phyloP scores from a whole-genome alignment of 2,888 invertebrate species.

The Hemithea aestivaria region DNA sequence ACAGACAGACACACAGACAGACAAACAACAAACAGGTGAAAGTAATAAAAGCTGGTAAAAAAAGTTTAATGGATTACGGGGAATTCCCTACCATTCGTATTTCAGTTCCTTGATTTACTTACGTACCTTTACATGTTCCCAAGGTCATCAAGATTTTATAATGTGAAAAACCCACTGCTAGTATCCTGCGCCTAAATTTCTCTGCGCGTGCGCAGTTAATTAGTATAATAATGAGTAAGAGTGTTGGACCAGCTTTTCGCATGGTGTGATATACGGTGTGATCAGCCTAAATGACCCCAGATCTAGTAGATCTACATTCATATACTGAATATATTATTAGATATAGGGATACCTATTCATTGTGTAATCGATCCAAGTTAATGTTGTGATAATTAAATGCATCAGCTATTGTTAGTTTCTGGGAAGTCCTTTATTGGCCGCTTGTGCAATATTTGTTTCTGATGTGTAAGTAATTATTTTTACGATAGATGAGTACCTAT shows the following conservation, averaged over 20 bases:
- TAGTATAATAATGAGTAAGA: background rate
- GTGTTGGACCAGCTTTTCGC: constrained; percentile 1
- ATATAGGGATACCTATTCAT: too few relatives aligned
- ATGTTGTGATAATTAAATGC: constrained; percentile 6
- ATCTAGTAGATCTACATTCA: background rate
- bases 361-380: too few relatives aligned
- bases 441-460: too few relatives aligned
- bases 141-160: constrained; percentile 54
- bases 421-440: constrained; percentile 1
- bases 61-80: background rate
- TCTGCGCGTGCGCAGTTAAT: constrained; percentile 1
- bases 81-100: constrained; percentile 2
- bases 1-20: background rate
- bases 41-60: too few relatives aligned
- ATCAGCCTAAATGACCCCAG: background rate
- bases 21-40: too few relatives aligned
- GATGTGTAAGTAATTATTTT: too few relatives aligned
- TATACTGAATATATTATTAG: too few relatives aligned
- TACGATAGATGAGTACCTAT: too few relatives aligned
- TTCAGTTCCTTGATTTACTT: too few relatives aligned
- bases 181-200: constrained; percentile 39
- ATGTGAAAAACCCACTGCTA: constrained; percentile 47
- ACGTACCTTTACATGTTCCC: constrained; percentile 55
- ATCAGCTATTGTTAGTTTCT: constrained; percentile 7
- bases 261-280: constrained; percentile 3